A percentile compares a stretch with the other conserved stretches of the same genome.
Conservation (phyloP, 2,113 vertebrate species). For the Arvicanthis niloticus region DNA sequence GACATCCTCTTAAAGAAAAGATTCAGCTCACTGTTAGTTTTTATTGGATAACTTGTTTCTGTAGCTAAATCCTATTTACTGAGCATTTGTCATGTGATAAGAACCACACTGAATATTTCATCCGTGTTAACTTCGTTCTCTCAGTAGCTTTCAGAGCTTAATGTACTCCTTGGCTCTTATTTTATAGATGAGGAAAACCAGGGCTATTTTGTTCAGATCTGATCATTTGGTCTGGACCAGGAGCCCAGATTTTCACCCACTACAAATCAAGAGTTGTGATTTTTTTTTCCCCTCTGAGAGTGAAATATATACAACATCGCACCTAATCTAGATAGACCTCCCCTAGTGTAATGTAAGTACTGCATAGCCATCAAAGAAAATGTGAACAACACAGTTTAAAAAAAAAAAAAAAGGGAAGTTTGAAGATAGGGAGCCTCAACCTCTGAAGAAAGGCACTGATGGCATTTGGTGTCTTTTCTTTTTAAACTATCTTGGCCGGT, state of each 20-base stretch:
- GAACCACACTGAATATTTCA: not conserved
- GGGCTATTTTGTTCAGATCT: not conserved
- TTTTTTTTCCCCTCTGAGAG: not conserved
- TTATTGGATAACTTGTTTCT: constrained; percentile 26
- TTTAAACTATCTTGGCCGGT: not conserved
- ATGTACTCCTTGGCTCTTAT: not conserved
- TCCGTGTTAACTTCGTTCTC: not conserved
- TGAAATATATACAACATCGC: not conserved
- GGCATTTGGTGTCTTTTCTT: not conserved
- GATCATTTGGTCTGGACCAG: not conserved
- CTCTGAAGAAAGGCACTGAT: not conserved
- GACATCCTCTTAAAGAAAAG: constrained; percentile 8
- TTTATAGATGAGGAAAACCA: constrained; percentile 3
- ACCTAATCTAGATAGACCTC: not conserved
- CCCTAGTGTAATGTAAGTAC: not conserved
- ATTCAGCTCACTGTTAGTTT: not conserved
- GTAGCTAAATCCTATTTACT: constrained; percentile 22
- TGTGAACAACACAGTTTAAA: not conserved
- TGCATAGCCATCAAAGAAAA: not conserved
- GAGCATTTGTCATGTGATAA: not conserved
- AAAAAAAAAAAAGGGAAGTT: constrained; percentile 32
- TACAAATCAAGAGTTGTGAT: not conserved
- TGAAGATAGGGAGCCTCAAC: not conserved
- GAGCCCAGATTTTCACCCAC: not conserved
- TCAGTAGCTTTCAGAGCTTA: not conserved